Evolutionary conservation across 1,140 invertebrate species (phyloP), one percentile per base, ranked within the genome.

Genomic region (Metaphire vulgaris): DNA sequence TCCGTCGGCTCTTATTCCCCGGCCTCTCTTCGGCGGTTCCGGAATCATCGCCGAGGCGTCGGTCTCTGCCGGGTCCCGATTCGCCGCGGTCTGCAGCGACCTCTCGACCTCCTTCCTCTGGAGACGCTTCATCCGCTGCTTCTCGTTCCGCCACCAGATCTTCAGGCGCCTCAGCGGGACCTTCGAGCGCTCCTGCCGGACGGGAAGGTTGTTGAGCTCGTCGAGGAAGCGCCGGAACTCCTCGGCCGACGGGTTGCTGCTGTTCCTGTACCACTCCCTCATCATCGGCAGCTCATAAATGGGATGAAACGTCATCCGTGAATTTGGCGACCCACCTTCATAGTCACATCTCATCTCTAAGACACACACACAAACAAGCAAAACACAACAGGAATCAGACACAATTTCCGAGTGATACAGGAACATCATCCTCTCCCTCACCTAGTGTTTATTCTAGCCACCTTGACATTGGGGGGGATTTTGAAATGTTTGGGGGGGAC

Each of bases 101-200:
- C 21, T 56, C 21, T 56, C 41, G 6, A 56, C 6, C 41, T 56
- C 41, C 21, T 56, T 56, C 41, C 6, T 12, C 41, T 56, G 41
- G 6, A 12, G 41, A 21, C 41, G 41, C 64, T 75, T 79, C 75
- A 83, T 81, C 66, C 83, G 73, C 70, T 86, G 85, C 73, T 80
- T 79, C 78, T 85, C 84, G 79, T 86, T 86, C 80, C 85, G 84
- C 84, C 84, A 86, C 85, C 85, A 86, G 70, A 82, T 84, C 79
- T 83, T 84, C 12, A 86, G 69, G 66, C 80, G 82, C 2, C 75
- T 75, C 0, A 81, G 32, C 12, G 81, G 81, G 16, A 86, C 41
- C 21, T 56, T 56, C n/a, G 80, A 81, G 72, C 79, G 79, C 76
- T 83, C 82, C 69, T 81, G 80, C 26, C 84, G 71, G 0, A 84